Percentiles rank a stretch among this genome's conserved stretches.
These are phyloP conservation scores for Eurois occulta DNA, from an alignment of 2,888 invertebrate genomes.

Conservation along the genomic window DNA sequence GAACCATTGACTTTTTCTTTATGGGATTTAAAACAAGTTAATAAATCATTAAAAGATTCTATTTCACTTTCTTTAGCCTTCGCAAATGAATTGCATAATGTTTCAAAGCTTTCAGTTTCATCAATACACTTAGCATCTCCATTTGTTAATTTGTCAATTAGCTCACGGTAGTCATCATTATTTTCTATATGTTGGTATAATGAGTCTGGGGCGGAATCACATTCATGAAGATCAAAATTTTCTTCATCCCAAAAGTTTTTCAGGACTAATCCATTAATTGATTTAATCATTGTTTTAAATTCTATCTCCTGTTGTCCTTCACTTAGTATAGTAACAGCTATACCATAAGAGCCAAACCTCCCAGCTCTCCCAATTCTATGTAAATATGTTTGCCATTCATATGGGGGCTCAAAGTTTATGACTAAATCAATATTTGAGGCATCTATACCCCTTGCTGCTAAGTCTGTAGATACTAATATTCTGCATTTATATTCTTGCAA, in stretches of 20 bases:
- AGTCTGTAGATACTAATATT: slow-evolving; percentile 97
- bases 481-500: slow-evolving; percentile 95
- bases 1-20: slow-evolving; percentile 19
- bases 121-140: slow-evolving; percentile 52
- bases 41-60: slow-evolving; percentile 77
- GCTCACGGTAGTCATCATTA: slow-evolving; percentile 20
- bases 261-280: slow-evolving; percentile 87
- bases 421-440: slow-evolving; percentile 98
- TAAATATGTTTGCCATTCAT: slow-evolving; percentile 95
- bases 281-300: slow-evolving; percentile 90
- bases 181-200: slow-evolving; percentile 11
- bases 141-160: slow-evolving; percentile 45
- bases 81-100: slow-evolving; percentile 72
- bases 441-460: slow-evolving; percentile 98
- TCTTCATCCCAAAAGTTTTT: slow-evolving; percentile 77
- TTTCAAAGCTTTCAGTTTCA: slow-evolving; percentile 52
- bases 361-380: slow-evolving; percentile 99
- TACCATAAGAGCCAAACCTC: slow-evolving; percentile 96
- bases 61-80: slow-evolving; percentile 60
- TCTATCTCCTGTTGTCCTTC: slow-evolving; percentile 91
- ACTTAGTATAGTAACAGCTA: slow-evolving; percentile 94
- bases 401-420: slow-evolving; percentile 97
- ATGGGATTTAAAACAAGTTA: slow-evolving; percentile 73
- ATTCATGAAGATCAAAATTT: slow-evolving; percentile 56
- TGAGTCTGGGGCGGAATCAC: slow-evolving; percentile 17